phyloP scores from a whole-genome alignment of 2,888 invertebrate genomes.

The Dastarcus helophoroides region DNA sequence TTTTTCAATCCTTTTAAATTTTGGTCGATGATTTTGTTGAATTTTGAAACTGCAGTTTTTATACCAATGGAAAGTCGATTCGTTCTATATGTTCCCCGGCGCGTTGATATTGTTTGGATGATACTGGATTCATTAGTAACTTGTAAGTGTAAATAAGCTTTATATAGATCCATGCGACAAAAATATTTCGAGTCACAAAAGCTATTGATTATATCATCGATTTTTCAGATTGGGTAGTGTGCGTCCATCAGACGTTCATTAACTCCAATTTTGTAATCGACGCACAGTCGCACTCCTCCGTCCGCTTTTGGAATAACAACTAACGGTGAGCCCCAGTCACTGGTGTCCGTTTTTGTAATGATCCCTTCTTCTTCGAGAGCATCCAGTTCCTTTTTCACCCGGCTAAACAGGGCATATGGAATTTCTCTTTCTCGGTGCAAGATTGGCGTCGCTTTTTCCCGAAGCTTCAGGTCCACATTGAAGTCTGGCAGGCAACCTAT shows the following conservation, averaged over 20 bases:
- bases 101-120: constrained; percentile 20
- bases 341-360: constrained; percentile 12
- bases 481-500: constrained; percentile 15
- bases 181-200: constrained; percentile 17
- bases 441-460: constrained; percentile 18
- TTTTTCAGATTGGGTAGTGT: constrained; percentile 14
- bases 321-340: constrained; percentile 17
- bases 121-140: constrained; percentile 14
- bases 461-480: constrained; percentile 14
- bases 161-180: constrained; percentile 20
- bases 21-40: constrained; percentile 16
- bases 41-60: constrained; percentile 18
- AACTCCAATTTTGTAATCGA: constrained; percentile 19
- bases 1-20: constrained; percentile 14
- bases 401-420: constrained; percentile 13
- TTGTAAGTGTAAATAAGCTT: constrained; percentile 19
- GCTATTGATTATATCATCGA: constrained; percentile 18
- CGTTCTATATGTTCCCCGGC: constrained; percentile 16
- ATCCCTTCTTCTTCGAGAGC: constrained; percentile 13
- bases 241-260: constrained; percentile 15
- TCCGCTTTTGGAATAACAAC: constrained; percentile 16
- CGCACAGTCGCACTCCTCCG: constrained; percentile 13
- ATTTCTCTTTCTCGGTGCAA: constrained; percentile 9
- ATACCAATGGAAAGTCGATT: constrained; percentile 18
- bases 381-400: constrained; percentile 14